Evolutionary conservation across 2,888 invertebrate species (phyloP).

Genomic region (Chaitophorus viminalis): DNA sequence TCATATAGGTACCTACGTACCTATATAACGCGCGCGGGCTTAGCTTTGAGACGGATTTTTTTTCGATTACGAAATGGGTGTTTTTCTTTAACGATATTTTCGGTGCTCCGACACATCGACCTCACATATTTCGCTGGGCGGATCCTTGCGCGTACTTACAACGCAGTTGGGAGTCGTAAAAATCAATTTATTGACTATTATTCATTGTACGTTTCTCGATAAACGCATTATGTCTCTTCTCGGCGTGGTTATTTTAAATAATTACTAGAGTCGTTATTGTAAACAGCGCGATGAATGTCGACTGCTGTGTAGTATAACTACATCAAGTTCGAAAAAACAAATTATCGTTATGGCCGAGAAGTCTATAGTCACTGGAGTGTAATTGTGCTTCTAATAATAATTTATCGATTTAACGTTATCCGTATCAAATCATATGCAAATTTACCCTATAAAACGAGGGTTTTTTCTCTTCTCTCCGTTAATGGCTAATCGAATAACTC

Average conservation of each 20-base stretch:
- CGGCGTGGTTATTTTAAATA: not conserved
- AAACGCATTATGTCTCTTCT: not conserved
- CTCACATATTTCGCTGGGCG: slow-evolving; percentile 5
- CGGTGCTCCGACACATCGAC: not conserved
- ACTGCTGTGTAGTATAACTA: not conserved
- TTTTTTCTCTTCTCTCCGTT: not conserved
- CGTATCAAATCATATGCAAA: not conserved
- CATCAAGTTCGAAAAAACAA: not conserved
- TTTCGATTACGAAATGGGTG: slow-evolving; percentile 30
- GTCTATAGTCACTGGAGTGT: not conserved
- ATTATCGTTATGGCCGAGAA: not conserved
- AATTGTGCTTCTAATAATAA: not conserved
- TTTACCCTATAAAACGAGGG: not conserved
- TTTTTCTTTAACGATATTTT: slow-evolving; percentile 5
- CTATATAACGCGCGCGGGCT: not conserved
- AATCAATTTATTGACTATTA: slow-evolving; percentile 25
- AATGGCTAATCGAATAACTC: slow-evolving; percentile 5
- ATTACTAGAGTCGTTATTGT: not conserved
- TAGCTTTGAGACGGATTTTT: not conserved
- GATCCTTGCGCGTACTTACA: not conserved
- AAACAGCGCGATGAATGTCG: not conserved
- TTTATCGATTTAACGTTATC: not conserved
- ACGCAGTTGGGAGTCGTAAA: not conserved
- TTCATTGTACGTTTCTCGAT: not conserved
- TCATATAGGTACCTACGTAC: not conserved